Base-by-base conservation (phyloP, 1,140 invertebrate genomes). In the Penaeus vannamei region DNA sequence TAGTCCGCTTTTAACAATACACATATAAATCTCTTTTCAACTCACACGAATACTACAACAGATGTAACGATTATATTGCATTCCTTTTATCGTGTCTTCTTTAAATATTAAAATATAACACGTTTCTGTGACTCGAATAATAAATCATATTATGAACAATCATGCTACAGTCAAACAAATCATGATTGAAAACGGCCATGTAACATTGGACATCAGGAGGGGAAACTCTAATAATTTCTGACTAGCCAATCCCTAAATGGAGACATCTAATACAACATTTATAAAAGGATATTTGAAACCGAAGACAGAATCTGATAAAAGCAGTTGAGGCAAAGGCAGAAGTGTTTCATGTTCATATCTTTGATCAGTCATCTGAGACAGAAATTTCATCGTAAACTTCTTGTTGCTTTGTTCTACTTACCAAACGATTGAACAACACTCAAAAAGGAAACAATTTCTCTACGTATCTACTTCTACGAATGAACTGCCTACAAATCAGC, bases 191-290 rank as follows among this genome's bases (percentile, higher is more conserved):
- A 46, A 59, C 23, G 66, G 23, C 26, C 60, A 26, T 36, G n/a
- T 22, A 5, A 79, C 53, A 86, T 36, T 79, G 29, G 32, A 76
- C n/a, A 62, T n/a, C 72, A 76, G 19, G 29, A 29, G 26, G 60
- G 60, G 29, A 86, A 59, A 84, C 82, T 85, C 87, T 80, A 80
- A 53, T 79, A 29, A 85, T 89, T 89, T 84, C 82, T 89, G 87
- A 85, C 87, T 89, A 89, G 87, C 83, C 87, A 84, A 80, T 89
- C 87, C 87, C 87, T 89, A 89, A 84, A 64, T 80, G 53, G 26
- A 23, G 59, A 77, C 46, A 53, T 84, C n/a, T 12, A 84, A 46
- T 64, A 62, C 61, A 36, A 66, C 62, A 84, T 42, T 26, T 42
- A 84, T 42, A 84, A 42, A 72, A 84, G 79, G 82, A 84, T 64